Conservation (phyloP, 2,113 vertebrate genomes). For the Urocitellus parryii region DNA sequence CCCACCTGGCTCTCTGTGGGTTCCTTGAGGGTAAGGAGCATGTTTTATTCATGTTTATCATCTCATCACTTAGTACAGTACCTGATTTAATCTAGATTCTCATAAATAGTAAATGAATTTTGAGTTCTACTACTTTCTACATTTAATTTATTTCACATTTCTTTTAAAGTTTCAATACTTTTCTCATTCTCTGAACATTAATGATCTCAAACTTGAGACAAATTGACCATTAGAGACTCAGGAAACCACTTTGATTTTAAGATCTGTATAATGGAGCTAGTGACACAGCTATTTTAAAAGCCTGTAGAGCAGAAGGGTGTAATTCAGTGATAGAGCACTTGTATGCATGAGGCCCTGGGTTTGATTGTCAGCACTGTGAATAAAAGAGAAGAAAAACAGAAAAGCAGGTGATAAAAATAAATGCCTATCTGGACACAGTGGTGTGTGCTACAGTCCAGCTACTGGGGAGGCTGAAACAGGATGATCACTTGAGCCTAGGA, state of each 20-base stretch:
- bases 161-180: background rate
- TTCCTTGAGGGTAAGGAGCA: background rate
- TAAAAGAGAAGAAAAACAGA: background rate
- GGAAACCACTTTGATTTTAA: constrained; percentile 50
- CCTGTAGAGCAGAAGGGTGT: background rate
- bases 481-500: background rate
- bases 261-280: background rate
- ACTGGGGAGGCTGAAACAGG: background rate
- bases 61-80: background rate
- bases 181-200: constrained; percentile 28
- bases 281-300: background rate
- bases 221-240: background rate
- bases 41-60: constrained; percentile 29
- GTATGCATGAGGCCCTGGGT: background rate
- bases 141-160: constrained; percentile 56
- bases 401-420: background rate
- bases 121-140: background rate
- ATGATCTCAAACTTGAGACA: constrained; percentile 19
- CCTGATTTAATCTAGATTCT: background rate
- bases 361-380: background rate
- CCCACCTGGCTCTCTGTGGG: background rate
- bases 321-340: background rate
- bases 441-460: background rate
- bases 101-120: constrained; percentile 33
- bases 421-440: background rate